phyloP scores from a whole-genome alignment of 2,888 invertebrate species.

The Acanthosoma haemorrhoidale region DNA sequence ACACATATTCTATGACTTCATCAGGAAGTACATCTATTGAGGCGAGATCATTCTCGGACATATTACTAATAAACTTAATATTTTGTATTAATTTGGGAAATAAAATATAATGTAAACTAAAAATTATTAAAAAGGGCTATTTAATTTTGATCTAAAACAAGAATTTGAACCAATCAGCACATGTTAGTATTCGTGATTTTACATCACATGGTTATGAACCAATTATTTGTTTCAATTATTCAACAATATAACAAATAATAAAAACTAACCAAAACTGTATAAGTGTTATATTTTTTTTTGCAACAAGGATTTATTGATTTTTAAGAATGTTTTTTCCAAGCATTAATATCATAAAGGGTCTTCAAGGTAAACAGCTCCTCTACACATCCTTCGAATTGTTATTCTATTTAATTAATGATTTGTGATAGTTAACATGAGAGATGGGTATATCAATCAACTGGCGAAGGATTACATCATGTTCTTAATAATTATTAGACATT shows the following conservation, averaged over 20 bases:
- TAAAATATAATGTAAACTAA: background rate
- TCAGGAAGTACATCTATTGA: conserved; percentile 30
- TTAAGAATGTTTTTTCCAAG: no score
- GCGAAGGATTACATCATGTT: no score
- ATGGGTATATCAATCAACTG: no score
- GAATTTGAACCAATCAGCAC: background rate
- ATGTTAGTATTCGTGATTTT: background rate
- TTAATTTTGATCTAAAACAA: background rate
- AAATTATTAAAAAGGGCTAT: background rate
- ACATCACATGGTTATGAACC: background rate
- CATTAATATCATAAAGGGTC: no score
- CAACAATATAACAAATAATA: no score
- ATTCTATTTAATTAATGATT: no score
- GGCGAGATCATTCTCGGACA: background rate
- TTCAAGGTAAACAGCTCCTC: no score
- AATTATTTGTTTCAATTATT: background rate
- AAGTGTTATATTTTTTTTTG: no score
- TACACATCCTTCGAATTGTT: no score
- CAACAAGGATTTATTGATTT: no score
- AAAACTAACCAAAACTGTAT: background rate
- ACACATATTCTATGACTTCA: conserved; percentile 30
- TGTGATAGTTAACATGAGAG: no score
- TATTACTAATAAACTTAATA: background rate
- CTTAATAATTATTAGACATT: no score
- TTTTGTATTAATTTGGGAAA: background rate